These are phyloP conservation scores for Psilopsiagon aymara DNA, from an alignment of 2,113 vertebrate species.

Conservation along the genomic window DNA sequence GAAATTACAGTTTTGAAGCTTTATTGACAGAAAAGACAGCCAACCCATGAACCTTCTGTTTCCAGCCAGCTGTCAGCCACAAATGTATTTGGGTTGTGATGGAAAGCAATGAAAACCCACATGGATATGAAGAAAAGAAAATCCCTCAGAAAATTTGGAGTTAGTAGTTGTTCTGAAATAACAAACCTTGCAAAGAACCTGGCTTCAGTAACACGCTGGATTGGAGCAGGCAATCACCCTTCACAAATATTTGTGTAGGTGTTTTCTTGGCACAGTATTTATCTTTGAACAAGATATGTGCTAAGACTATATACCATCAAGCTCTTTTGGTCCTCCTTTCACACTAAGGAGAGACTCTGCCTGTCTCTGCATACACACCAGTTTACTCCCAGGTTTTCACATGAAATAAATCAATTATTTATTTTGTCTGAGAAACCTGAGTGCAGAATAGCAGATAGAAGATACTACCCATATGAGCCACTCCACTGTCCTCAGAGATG, in stretches of 20 bases:
- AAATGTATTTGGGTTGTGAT: background rate
- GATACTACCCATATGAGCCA: background rate
- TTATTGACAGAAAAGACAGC: background rate
- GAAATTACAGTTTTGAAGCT: background rate
- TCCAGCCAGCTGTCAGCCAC: background rate
- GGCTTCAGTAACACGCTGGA: background rate
- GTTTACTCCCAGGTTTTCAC: background rate
- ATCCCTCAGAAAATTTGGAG: background rate
- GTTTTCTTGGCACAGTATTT: background rate
- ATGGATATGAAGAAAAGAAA: background rate
- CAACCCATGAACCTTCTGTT: background rate
- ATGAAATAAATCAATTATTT: background rate
- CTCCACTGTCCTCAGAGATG: background rate
- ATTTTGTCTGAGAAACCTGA: background rate
- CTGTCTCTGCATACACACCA: background rate
- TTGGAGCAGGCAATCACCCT: background rate
- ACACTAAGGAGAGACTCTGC: background rate
- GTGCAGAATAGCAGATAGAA: background rate
- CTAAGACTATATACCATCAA: background rate
- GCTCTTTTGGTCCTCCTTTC: background rate
- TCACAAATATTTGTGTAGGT: background rate
- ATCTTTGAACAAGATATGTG: fast-evolving
- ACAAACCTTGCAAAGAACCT: background rate
- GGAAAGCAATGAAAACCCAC: background rate
- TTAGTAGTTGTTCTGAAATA: background rate